Evolutionary conservation across 2,888 invertebrate species (phyloP).

Genomic region (Rhabditoides inermis): DNA sequence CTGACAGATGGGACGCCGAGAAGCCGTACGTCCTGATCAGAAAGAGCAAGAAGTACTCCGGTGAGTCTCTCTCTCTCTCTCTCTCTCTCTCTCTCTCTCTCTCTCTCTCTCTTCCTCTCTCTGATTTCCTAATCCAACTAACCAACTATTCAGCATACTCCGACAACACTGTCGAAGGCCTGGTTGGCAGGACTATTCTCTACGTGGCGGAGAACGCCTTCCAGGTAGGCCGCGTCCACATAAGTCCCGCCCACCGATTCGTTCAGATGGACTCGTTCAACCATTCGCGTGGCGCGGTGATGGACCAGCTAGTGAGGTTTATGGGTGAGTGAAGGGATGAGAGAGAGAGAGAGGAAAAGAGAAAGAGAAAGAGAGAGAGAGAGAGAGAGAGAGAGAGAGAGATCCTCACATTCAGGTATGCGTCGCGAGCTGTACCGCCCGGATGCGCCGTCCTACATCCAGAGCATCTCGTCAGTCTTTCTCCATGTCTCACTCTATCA

Average conservation of each 20-base stretch:
- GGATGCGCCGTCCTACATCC: constrained; percentile 44
- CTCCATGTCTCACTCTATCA: no score
- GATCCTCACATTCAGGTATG: constrained; percentile 15
- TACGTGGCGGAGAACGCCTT: constrained; percentile 43
- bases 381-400: not conserved
- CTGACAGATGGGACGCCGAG: constrained; percentile 43
- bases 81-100: not conserved
- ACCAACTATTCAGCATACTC: constrained; percentile 35
- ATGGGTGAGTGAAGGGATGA: constrained; percentile 36
- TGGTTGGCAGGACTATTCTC: constrained; percentile 38
- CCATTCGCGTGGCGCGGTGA: constrained; percentile 40
- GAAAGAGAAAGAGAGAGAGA: not conserved
- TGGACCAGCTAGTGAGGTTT: constrained; percentile 45
- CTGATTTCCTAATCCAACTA: not conserved
- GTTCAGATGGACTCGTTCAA: constrained; percentile 14
- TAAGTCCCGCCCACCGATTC: constrained; percentile 11
- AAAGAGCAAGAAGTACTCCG: constrained; percentile 45
- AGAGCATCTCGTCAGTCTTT: constrained; percentile 18
- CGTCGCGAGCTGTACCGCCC: constrained; percentile 41
- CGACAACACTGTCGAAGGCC: constrained; percentile 44
- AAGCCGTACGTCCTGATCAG: constrained; percentile 45
- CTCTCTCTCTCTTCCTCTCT: not conserved
- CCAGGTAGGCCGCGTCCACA: constrained; percentile 17
- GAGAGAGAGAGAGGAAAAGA: not conserved
- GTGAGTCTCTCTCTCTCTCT: constrained; percentile 12